Conservation (phyloP, 1,140 invertebrate species). For the Conopomorpha cramerella region DNA sequence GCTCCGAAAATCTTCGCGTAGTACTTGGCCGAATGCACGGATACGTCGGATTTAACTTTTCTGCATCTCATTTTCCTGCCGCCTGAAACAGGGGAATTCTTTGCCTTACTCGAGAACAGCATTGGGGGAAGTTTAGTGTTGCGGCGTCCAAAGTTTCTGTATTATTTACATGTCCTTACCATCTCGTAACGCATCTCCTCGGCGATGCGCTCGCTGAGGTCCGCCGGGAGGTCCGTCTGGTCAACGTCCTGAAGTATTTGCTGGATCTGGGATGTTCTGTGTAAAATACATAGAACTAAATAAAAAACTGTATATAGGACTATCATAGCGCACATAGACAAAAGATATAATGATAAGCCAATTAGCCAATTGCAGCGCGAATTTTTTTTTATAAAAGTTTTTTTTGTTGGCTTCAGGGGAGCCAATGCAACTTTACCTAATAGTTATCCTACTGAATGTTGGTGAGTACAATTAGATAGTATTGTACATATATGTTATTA, state of each 20-base stretch:
- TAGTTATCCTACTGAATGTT: too few relatives aligned
- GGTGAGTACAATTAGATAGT: too few relatives aligned
- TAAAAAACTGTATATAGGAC: too few relatives aligned
- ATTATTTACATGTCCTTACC: constrained; percentile 65
- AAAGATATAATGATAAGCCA: too few relatives aligned
- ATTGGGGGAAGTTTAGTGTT: constrained; percentile 17
- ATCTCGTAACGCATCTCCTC: constrained; percentile 95
- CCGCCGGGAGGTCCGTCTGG: constrained; percentile 90
- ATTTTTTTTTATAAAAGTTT: too few relatives aligned
- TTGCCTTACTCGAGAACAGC: constrained; percentile 15
- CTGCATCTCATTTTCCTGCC: constrained; percentile 51
- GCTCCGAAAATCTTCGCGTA: constrained; percentile 47
- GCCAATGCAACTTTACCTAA: too few relatives aligned
- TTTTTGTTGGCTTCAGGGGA: too few relatives aligned
- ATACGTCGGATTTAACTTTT: constrained; percentile 45
- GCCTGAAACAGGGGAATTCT: constrained; percentile 31
- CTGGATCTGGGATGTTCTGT: constrained; percentile 51
- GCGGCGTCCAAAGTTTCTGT: constrained; percentile 7
- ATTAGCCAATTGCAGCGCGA: too few relatives aligned
- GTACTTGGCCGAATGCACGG: constrained; percentile 40
- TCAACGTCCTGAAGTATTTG: constrained; percentile 69
- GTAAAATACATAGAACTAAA: constrained; percentile 3
- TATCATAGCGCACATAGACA: too few relatives aligned
- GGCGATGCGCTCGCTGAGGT: constrained; percentile 83
- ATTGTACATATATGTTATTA: too few relatives aligned